A percentile compares a stretch with the other conserved stretches of the same genome.
Conservation (phyloP, 2,797 vertebrate species). For the Rhinatrema bivittatum region DNA sequence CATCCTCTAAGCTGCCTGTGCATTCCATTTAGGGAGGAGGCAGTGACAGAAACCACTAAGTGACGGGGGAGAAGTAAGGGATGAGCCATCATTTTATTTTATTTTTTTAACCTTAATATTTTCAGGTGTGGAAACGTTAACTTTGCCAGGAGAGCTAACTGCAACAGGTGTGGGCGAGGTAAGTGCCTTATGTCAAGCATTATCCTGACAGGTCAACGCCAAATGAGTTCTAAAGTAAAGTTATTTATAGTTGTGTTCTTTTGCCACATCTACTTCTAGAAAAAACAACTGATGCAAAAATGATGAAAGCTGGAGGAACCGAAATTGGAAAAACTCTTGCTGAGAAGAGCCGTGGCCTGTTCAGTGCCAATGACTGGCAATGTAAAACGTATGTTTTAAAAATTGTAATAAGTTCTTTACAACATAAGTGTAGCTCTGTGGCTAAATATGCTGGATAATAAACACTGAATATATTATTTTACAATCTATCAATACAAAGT, state of each 20-base stretch:
- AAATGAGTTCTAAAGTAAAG: too few relatives aligned
- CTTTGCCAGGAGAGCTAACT: slow-evolving; percentile 94
- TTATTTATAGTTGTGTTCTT: slow-evolving; percentile 7
- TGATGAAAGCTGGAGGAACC: slow-evolving; percentile 98
- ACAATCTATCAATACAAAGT: too few relatives aligned
- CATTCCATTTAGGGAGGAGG: too few relatives aligned
- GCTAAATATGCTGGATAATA: fast-evolving
- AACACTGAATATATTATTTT: neutral
- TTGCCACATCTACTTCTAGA: slow-evolving; percentile 52
- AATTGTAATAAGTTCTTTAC: neutral
- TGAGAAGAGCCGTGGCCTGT: slow-evolving; percentile 93
- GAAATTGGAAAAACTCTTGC: slow-evolving; percentile 97
- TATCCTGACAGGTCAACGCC: too few relatives aligned
- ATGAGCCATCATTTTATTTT: too few relatives aligned
- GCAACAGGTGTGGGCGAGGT: slow-evolving; percentile 91
- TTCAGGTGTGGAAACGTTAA: slow-evolving; percentile 93
- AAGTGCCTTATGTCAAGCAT: slow-evolving; percentile 11
- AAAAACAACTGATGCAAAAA: slow-evolving; percentile 93
- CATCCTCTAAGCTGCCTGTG: too few relatives aligned
- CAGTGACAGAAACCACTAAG: too few relatives aligned
- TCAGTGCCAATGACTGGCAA: slow-evolving; percentile 98
- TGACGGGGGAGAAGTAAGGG: too few relatives aligned
- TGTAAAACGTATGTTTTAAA: slow-evolving; percentile 83
- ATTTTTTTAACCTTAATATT: too few relatives aligned
- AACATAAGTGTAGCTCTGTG: neutral